These are phyloP conservation scores for Cariama cristata DNA, from an alignment of 2,113 vertebrate genomes.

Conservation along the genomic window DNA sequence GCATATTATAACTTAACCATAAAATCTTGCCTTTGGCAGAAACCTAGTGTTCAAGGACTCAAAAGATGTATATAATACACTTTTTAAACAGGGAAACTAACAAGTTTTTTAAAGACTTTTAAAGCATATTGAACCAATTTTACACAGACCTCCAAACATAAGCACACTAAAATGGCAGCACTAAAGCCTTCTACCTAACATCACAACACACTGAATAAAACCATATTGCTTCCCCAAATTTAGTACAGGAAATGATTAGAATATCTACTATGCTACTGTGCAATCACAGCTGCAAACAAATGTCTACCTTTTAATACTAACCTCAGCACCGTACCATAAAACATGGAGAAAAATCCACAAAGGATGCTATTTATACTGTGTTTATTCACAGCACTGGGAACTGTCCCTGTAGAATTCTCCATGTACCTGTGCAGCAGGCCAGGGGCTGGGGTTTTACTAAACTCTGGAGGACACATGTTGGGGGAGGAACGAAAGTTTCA, in stretches of 20 bases:
- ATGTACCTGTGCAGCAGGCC: not conserved
- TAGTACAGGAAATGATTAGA: not conserved
- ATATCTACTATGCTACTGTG: not conserved
- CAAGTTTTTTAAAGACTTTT: not conserved
- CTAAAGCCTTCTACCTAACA: not conserved
- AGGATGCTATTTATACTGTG: not conserved
- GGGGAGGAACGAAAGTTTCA: not conserved
- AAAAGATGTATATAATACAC: not conserved
- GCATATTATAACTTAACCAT: not conserved
- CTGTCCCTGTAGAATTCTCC: not conserved
- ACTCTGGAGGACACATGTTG: not conserved
- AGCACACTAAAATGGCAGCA: not conserved
- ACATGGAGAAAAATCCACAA: fast-evolving
- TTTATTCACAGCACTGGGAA: not conserved
- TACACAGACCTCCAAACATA: not conserved
- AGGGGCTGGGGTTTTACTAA: not conserved
- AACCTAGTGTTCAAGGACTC: not conserved
- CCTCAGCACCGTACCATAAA: not conserved
- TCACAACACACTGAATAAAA: not conserved
- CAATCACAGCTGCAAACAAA: not conserved
- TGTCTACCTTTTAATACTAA: not conserved
- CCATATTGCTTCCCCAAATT: not conserved
- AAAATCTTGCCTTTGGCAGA: not conserved
- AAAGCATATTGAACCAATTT: not conserved
- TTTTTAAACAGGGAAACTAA: not conserved